These are phyloP conservation scores for Indicator indicator DNA, from an alignment of 2,113 vertebrate species.

Conservation along the genomic window DNA sequence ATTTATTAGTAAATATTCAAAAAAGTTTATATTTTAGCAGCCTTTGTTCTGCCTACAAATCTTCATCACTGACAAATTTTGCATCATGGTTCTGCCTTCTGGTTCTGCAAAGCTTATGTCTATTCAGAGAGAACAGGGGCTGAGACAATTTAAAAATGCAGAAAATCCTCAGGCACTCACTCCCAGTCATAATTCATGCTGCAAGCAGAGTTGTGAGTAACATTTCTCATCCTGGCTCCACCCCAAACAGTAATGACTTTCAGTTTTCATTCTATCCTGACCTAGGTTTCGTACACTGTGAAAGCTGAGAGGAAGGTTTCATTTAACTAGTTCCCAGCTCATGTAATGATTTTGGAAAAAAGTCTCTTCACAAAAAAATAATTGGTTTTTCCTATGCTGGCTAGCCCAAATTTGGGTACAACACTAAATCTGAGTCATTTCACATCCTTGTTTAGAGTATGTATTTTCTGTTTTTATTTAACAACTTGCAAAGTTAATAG, in stretches of 20 bases:
- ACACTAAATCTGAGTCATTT: background rate
- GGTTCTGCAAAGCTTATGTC: background rate
- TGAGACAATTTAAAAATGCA: background rate
- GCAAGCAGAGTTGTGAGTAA: conserved; percentile 2
- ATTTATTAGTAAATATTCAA: background rate
- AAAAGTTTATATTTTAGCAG: background rate
- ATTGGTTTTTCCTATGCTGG: fast-evolving
- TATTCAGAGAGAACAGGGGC: background rate
- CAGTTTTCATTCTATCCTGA: conserved; percentile 9
- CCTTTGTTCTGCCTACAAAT: background rate
- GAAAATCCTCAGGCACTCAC: background rate
- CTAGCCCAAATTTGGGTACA: background rate
- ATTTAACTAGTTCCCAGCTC: background rate
- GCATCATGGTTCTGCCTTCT: background rate
- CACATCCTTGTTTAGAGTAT: background rate
- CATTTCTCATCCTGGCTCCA: conserved; percentile 11
- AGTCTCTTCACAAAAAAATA: background rate
- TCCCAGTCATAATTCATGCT: background rate
- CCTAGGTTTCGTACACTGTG: background rate
- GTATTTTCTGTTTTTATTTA: background rate
- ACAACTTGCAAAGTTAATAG: background rate
- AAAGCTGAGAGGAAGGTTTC: background rate
- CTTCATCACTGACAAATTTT: background rate
- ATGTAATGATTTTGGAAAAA: background rate
- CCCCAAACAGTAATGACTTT: conserved; percentile 38